Evolutionary conservation across 2,888 invertebrate species (phyloP).

Genomic region (Phyllotreta striolata): DNA sequence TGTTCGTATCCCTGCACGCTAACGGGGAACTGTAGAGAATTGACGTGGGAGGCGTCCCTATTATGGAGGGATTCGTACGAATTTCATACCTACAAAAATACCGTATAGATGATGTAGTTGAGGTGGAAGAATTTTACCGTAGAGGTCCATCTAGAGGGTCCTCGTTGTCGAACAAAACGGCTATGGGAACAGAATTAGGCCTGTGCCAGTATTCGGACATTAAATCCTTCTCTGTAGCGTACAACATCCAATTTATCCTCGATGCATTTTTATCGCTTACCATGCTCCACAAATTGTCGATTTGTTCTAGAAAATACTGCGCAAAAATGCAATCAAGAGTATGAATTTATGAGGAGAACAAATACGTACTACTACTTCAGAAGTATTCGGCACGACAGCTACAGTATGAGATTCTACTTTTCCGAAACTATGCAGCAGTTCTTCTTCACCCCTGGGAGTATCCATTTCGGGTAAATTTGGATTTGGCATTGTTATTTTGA

Average conservation of each 20-base stretch:
- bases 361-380: slow-evolving; percentile 61
- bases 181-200: slow-evolving; percentile 72
- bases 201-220: slow-evolving; percentile 74
- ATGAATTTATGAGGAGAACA: not conserved
- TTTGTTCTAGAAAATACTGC: slow-evolving; percentile 70
- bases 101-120: not conserved
- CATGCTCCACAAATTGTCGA: slow-evolving; percentile 69
- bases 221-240: slow-evolving; percentile 71
- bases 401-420: slow-evolving; percentile 69
- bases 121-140: slow-evolving; percentile 58
- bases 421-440: slow-evolving; percentile 66
- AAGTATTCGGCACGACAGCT: slow-evolving; percentile 73
- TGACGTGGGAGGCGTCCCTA: slow-evolving; percentile 72
- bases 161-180: slow-evolving; percentile 71
- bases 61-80: slow-evolving; percentile 74
- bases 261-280: slow-evolving; percentile 53
- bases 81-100: slow-evolving; percentile 70
- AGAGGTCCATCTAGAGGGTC: slow-evolving; percentile 63
- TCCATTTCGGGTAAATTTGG: slow-evolving; percentile 78
- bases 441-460: slow-evolving; percentile 67
- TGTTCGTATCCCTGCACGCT: slow-evolving; percentile 71
- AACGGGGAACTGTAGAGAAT: slow-evolving; percentile 72
- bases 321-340: not conserved
- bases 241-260: slow-evolving; percentile 69
- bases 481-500: slow-evolving; percentile 78